Conservation (phyloP, 2,888 invertebrate species). For the Cephus pygmeus region DNA sequence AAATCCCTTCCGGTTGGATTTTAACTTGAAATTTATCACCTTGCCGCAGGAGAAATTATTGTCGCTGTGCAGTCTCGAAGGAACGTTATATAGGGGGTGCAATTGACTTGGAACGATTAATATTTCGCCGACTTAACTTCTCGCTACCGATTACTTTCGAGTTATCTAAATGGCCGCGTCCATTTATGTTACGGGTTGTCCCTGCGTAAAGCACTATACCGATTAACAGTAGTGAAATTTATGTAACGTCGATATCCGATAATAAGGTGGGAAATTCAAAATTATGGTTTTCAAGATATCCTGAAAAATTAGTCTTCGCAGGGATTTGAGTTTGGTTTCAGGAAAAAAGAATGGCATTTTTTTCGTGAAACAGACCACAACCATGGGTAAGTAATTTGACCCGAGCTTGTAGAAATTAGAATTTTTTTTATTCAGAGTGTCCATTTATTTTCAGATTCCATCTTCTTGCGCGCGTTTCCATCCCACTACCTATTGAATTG, state of each 20-base stretch:
- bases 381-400: too few relatives aligned
- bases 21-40: slow-evolving; percentile 59
- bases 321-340: too few relatives aligned
- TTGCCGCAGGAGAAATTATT: slow-evolving; percentile 47
- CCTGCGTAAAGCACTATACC: not conserved
- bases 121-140: slow-evolving; percentile 31
- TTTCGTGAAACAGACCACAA: too few relatives aligned
- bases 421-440: too few relatives aligned
- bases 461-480: too few relatives aligned
- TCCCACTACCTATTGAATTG: too few relatives aligned
- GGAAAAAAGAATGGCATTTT: too few relatives aligned
- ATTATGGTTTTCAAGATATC: not conserved
- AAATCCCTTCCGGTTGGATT: slow-evolving; percentile 59
- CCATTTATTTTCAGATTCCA: too few relatives aligned
- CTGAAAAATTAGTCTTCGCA: too few relatives aligned
- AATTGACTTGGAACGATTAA: slow-evolving; percentile 46
- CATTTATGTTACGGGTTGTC: not conserved
- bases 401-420: too few relatives aligned
- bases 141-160: not conserved
- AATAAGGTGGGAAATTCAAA: not conserved
- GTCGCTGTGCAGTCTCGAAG: slow-evolving; percentile 44
- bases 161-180: not conserved
- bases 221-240: not conserved
- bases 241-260: not conserved
- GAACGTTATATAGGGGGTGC: slow-evolving; percentile 30